phyloP scores from a whole-genome alignment of 2,888 invertebrate genomes.

The Harmothoe impar region DNA sequence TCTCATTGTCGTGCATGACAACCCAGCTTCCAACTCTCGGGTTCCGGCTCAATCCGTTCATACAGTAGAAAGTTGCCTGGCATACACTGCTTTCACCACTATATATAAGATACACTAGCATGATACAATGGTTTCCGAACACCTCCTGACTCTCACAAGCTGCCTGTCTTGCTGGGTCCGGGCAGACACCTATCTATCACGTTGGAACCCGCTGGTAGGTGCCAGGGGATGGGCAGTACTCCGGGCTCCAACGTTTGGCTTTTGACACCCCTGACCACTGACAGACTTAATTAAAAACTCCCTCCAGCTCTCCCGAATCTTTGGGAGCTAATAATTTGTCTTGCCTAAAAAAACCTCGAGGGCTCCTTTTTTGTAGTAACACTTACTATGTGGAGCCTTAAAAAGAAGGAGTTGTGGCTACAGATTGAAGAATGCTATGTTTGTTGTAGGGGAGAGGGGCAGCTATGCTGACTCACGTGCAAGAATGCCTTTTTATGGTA shows the following conservation, averaged over 20 bases:
- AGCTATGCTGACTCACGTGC: not conserved
- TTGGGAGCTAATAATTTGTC: slow-evolving; percentile 18
- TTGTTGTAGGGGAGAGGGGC: not conserved
- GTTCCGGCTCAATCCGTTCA: too few species aligned
- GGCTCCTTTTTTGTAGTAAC: too few species aligned
- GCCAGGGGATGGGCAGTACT: slow-evolving; percentile 34
- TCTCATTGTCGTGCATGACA: too few species aligned
- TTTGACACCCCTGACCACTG: slow-evolving; percentile 12
- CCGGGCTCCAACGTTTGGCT: not conserved
- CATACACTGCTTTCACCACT: too few species aligned
- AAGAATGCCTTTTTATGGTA: too few species aligned
- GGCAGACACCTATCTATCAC: slow-evolving; percentile 30
- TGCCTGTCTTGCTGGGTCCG: not conserved
- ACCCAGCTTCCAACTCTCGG: too few species aligned
- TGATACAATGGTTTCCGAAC: not conserved
- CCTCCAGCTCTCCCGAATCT: not conserved
- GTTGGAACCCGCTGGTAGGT: slow-evolving; percentile 24
- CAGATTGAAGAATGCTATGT: not conserved
- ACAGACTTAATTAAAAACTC: slow-evolving; percentile 37
- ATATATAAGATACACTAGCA: too few species aligned
- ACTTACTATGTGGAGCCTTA: not conserved
- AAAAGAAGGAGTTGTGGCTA: not conserved
- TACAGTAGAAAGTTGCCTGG: too few species aligned
- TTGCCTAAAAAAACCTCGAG: not conserved
- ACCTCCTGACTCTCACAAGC: not conserved